Evolutionary conservation across 2,113 vertebrate genomes (phyloP).

Genomic region (Prietella phreatophila): DNA sequence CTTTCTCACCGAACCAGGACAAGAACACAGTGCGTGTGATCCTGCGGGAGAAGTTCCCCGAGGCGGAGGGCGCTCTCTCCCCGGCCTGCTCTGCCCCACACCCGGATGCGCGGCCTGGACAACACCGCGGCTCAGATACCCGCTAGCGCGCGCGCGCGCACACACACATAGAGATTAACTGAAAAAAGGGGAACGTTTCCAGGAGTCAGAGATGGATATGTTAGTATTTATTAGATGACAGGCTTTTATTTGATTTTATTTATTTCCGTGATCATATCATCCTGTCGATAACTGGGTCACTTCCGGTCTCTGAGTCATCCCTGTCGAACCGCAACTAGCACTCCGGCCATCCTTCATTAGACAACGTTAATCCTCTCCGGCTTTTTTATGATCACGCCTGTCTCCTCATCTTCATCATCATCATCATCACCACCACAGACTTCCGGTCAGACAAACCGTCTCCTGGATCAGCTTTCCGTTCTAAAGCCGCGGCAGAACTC

Average conservation of each 20-base stretch:
- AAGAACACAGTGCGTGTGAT: not conserved
- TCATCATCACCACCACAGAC: not conserved
- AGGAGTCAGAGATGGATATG: conserved; percentile 21
- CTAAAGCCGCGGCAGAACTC: not conserved
- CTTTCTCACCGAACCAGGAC: not conserved
- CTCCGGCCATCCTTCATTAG: not conserved
- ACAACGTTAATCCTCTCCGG: not conserved
- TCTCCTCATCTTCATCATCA: not conserved
- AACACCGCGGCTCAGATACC: conserved; percentile 26
- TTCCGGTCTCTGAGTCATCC: conserved; percentile 27
- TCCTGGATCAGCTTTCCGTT: conserved; percentile 23
- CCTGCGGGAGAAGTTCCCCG: not conserved
- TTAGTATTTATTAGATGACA: conserved; percentile 35
- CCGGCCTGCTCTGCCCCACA: conserved; percentile 20
- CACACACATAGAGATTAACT: not conserved
- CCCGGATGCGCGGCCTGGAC: conserved; percentile 55
- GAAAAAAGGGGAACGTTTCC: not conserved
- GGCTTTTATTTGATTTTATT: conserved; percentile 10
- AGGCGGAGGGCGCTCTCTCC: not conserved
- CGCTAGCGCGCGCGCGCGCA: not conserved
- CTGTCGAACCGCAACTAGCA: not conserved
- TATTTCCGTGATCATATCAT: not conserved
- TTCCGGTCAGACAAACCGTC: conserved; percentile 13
- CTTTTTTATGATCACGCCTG: not conserved
- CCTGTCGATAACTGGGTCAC: conserved; percentile 10